Evolutionary conservation across 92 coral and sea anemone species (phyloP), one percentile per base, ranked within the genome.

Genomic region (Phenganax marumi): DNA sequence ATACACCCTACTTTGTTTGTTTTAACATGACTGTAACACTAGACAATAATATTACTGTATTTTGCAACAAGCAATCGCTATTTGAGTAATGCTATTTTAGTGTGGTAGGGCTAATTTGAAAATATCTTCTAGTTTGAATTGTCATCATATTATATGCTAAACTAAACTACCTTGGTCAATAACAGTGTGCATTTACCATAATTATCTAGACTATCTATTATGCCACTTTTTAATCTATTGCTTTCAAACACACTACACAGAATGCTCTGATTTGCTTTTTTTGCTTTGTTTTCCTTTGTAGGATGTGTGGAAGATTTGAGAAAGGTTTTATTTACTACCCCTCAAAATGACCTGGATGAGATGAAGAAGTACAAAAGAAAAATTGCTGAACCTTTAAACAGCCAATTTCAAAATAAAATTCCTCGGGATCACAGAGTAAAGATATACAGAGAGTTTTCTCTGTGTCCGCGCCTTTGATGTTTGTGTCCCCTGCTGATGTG

Each of bases 251-350:
- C 53, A 33, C 52, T 70, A 70, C 23, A 58, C 53, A 33, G 76
- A 39, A 70, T 70, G 55, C 55, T 70, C 55, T 70, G 16, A 43
- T 43, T 70, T 70, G 55, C 16, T 43, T 1, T 63, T 63, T 63
- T 63, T 63, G 25, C 10, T 63, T 50, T 73, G n/a, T 73, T 50
- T 52, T 73, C 17, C 62, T 73, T 50, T 8, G 52, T 73, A 73
- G 79, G 62, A 33, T 73, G 50, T 73, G 79, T 73, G 23, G 79
- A 73, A 73, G 79, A 73, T 24, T 16, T 73, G 79, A 73, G 47
- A 63, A 23, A 63, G 70, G 70, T 63, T 63, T 39, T 63, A 39
- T 63, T 63, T 63, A 63, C 21, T 63, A 63, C 70, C 70, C 16
- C 10, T 63, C 5, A 63, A 63, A 39, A 63, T 63, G 70, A 63